phyloP scores from a whole-genome alignment of 2,113 vertebrate species.

The Enhydra lutris region DNA sequence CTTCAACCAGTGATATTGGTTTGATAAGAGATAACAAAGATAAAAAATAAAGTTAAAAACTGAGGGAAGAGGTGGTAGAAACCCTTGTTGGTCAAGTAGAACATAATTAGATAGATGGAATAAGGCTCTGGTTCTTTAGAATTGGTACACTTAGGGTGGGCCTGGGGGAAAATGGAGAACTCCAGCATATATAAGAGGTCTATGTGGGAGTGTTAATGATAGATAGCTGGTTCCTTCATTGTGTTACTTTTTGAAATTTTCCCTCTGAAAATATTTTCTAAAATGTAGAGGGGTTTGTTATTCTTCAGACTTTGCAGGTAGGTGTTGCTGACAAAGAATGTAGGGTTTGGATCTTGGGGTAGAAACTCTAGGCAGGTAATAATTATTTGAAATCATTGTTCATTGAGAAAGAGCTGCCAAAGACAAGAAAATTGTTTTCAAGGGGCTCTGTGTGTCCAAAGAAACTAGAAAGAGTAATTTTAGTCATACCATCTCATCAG shows the following conservation, averaged over 20 bases:
- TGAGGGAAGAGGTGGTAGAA: neutral
- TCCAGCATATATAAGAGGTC: fast-evolving
- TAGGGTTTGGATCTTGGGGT: neutral
- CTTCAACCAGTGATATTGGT: neutral
- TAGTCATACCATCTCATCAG: slow-evolving; percentile 40
- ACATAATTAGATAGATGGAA: neutral
- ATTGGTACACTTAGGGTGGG: neutral
- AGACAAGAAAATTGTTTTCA: slow-evolving; percentile 43
- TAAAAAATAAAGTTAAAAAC: neutral
- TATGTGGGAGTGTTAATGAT: neutral
- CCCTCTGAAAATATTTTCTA: neutral
- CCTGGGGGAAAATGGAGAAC: neutral
- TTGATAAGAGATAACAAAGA: neutral
- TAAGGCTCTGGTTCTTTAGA: neutral
- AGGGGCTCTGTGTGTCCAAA: neutral
- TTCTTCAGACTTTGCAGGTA: neutral
- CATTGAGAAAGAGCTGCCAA: neutral
- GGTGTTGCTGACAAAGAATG: neutral
- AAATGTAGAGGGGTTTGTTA: neutral
- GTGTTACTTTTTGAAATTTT: neutral
- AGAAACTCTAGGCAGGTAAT: neutral
- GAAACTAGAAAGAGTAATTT: slow-evolving; percentile 44
- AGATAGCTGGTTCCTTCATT: neutral
- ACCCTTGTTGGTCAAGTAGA: neutral
- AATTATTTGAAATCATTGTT: slow-evolving; percentile 14